Base-by-base conservation (phyloP, 1,140 invertebrate genomes). In the Drosophila jambulina region DNA sequence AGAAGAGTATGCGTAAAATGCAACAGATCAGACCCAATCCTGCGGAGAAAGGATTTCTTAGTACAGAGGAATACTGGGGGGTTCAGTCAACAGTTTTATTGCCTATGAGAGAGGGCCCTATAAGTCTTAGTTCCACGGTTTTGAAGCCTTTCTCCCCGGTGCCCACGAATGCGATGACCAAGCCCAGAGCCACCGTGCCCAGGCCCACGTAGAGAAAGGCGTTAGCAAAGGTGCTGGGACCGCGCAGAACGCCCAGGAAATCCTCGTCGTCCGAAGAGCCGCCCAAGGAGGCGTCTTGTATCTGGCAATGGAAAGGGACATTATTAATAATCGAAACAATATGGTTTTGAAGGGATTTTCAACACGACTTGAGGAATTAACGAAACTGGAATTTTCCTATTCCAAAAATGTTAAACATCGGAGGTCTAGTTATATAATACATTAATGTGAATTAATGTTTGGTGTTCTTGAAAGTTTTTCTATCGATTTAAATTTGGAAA, bases 71-170 rank as follows among this genome's bases (percentile, higher is more conserved):
- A 12, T 54, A 38, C 2, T 8, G 21, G 23, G 3, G 46, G 9
- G 2, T 23, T 40, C 10, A 2, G 42, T 45, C 21, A 65, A 63
- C 36, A 61, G 19, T 40, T 34, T 57, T 74, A 77, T 91, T 88
- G 91, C 94, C 95, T 67, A 95, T 94, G 40, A 97, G 94, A 43
- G 96, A 96, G 42, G 97, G 97, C 42, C 97, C 97, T 91, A 97
- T 96, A 69, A 97, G 94, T 60, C 96, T 95, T 51, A 98, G 93
- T 92, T 97, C 96, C 43, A 96, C 94, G 53, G 97, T 97, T 93
- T 97, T 96, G 94, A 98, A 98, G 80, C 97, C 97, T 93, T 97
- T 97, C 93, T 98, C 97, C 71, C 97, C 97, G 54, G 97, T 97
- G 74, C 97, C 97, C 27, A 98, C 97, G 93, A 97, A 97, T 76